Conservation (phyloP, 92 coral and sea anemone species). For the Nematostella vectensis region DNA sequence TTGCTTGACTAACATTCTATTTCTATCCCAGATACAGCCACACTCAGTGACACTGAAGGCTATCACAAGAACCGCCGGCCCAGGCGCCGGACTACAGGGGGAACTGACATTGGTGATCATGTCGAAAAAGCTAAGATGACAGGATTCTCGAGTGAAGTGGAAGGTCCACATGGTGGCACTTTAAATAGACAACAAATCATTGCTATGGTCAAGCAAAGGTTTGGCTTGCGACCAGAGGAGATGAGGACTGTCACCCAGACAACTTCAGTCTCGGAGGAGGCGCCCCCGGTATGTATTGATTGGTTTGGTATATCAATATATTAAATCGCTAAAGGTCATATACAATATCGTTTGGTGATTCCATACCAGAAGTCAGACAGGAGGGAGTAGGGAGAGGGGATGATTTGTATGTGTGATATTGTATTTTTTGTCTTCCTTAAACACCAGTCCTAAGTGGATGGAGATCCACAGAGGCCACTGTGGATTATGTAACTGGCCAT, state of each 20-base stretch:
- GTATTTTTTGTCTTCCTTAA: no score
- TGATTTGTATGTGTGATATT: no score
- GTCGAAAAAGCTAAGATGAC: constrained; percentile 56
- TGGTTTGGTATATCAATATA: background rate
- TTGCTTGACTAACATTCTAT: no score
- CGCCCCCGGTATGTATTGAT: constrained; percentile 14
- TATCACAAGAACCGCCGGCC: constrained; percentile 58
- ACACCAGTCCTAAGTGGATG: no score
- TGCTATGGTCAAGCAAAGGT: constrained; percentile 79
- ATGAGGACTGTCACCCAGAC: constrained; percentile 20
- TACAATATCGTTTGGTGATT: no score
- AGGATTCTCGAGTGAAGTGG: constrained; percentile 70
- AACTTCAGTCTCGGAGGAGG: constrained; percentile 48
- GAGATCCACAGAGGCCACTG: no score
- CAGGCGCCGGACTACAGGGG: constrained; percentile 81
- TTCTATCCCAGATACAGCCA: constrained; percentile 89
- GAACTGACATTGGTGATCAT: constrained; percentile 56
- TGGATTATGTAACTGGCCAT: no score
- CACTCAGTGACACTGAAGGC: constrained; percentile 80
- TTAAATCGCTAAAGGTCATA: background rate
- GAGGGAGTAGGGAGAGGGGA: no score
- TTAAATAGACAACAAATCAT: constrained; percentile 70
- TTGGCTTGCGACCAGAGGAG: constrained; percentile 73
- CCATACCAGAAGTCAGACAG: no score
- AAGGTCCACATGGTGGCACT: constrained; percentile 50